Evolutionary conservation across 2,113 vertebrate species (phyloP), one percentile per base, ranked within the genome.

Genomic region (Stigmatopora nigra): DNA sequence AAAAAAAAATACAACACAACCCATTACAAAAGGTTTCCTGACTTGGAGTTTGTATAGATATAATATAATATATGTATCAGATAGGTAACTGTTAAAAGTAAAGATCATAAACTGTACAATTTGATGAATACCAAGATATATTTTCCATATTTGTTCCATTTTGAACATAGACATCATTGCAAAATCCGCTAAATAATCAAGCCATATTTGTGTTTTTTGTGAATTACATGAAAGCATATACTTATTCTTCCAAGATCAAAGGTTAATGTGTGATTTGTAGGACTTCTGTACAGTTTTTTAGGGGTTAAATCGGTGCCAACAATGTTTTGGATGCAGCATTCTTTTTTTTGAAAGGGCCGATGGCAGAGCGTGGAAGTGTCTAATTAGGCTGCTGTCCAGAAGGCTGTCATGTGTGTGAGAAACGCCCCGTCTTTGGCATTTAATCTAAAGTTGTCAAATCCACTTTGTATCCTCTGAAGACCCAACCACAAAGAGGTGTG

Each of bases 381-480:
- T 87, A 88, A 90, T 89, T 88, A 89, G 86, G 82, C 81, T 77
- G 76, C 85, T 88, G 87, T 88, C 88, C 87, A 80, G 79, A 83
- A 86, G 72, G 82, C 85, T 88, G 78, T 69, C 76, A 81, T 60
- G 78, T 88, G 81, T 89, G 79, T 79, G 86, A 84, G 87, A 87
- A 86, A 85, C 71, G 62, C 85, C 83, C 79, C 49, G 36, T 84
- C 79, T 70, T 76, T 89, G 87, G 86, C 88, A 87, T 88, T 88
- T 88, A 86, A 88, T 89, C 86, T 87, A 75, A 86, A 81, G 75
- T 80, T 87, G 89, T 87, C 88, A 88, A 79, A 87, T 89, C 77
- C 83, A 83, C 85, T 89, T 86, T 88, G 76, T 80, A 76, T 86
- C 52, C 75, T 73, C 69, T 74, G 79, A 73, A 79, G 72, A 70